These are phyloP conservation scores for Pimephales promelas DNA, from an alignment of 2,113 vertebrate genomes.

Conservation along the genomic window DNA sequence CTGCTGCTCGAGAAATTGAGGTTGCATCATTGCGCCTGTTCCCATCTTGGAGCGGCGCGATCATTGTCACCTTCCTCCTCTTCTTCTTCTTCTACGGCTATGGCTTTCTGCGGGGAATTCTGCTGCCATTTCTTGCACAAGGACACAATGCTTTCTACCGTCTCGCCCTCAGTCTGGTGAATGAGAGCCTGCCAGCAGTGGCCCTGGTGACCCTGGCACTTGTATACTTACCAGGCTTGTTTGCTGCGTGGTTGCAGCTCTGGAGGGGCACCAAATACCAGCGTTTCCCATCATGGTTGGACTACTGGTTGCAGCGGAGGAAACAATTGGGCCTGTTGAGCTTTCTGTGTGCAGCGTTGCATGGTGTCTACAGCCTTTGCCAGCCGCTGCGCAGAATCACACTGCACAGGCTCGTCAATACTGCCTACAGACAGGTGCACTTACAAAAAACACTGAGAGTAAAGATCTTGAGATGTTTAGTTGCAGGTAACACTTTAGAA, in stretches of 20 bases:
- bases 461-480: not conserved
- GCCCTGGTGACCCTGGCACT: slow-evolving; percentile 86
- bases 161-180: slow-evolving; percentile 86
- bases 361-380: slow-evolving; percentile 88
- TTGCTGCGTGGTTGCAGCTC: slow-evolving; percentile 86
- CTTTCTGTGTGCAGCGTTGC: slow-evolving; percentile 85
- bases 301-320: slow-evolving; percentile 87
- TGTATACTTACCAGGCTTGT: slow-evolving; percentile 89
- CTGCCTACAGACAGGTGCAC: slow-evolving; percentile 82
- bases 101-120: slow-evolving; percentile 82
- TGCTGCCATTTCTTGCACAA: slow-evolving; percentile 81
- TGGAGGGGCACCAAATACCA: slow-evolving; percentile 87
- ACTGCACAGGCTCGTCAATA: slow-evolving; percentile 78
- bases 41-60: slow-evolving; percentile 85
- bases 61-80: slow-evolving; percentile 78
- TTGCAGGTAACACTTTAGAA: no score
- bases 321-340: slow-evolving; percentile 94
- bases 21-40: slow-evolving; percentile 86
- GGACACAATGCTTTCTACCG: slow-evolving; percentile 84
- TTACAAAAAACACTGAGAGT: not conserved
- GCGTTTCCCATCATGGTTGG: slow-evolving; percentile 91
- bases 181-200: slow-evolving; percentile 85
- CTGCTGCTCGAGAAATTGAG: slow-evolving; percentile 82
- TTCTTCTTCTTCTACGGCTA: slow-evolving; percentile 90
- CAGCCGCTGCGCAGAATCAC: slow-evolving; percentile 84